Evolutionary conservation across 2,797 vertebrate genomes (phyloP).

Genomic region (Cyprinodon diabolis): DNA sequence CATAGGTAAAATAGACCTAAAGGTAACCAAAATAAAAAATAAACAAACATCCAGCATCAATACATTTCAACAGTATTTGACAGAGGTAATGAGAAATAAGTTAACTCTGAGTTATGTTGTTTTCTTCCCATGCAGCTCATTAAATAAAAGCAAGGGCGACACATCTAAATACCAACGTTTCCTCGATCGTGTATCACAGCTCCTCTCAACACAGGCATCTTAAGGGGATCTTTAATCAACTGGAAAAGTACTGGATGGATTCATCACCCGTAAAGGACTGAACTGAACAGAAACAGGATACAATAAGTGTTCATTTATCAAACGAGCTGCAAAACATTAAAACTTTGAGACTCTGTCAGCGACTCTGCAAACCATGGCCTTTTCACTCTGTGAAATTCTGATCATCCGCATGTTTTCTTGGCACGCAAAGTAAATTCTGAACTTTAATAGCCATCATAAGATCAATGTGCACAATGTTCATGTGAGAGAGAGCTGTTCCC

Average conservation of each 20-base stretch:
- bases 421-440: too few relatives aligned
- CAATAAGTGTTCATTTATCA: background rate
- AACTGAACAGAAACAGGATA: background rate
- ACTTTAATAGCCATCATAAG: too few relatives aligned
- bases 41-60: background rate
- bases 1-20: background rate
- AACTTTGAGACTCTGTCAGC: background rate
- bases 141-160: conserved; percentile 40
- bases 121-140: conserved; percentile 35
- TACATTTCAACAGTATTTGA: background rate
- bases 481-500: too few relatives aligned
- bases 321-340: background rate
- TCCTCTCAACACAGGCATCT: conserved; percentile 67
- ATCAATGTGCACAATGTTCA: too few relatives aligned
- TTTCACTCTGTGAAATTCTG: background rate
- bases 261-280: conserved; percentile 11
- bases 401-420: background rate
- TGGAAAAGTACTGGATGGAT: conserved; percentile 19
- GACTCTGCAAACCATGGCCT: background rate
- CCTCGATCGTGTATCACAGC: conserved; percentile 29
- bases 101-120: conserved; percentile 27
- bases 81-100: background rate
- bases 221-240: conserved; percentile 35
- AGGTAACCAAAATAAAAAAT: background rate
- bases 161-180: conserved; percentile 62